Evolutionary conservation across 2,888 invertebrate species (phyloP), one percentile per base, ranked within the genome.

Genomic region (Ennomos fuscantarius): DNA sequence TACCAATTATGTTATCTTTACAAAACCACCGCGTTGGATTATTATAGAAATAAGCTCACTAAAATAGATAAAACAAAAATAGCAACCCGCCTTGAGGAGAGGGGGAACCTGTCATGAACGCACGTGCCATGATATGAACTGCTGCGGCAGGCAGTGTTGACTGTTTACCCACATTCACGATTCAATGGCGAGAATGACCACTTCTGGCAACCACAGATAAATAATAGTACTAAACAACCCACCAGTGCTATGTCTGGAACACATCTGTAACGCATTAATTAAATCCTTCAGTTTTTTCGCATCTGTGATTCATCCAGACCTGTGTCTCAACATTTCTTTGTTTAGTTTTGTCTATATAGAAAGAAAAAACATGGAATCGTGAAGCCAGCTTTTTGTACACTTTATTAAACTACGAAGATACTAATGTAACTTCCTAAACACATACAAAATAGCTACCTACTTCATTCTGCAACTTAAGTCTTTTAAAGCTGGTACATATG

Each of bases 71-170:
- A 42, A 54, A 61, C 72, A 54, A 60, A 78, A 81, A 81, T 83
- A 81, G 73, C 47, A 10, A 0, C 35, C 8, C 73, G 76, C 75
- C 78, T 82, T 83, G 82, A 78, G 83, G 75, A 36, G 71, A 65
- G 60, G 24, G 24, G 24, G n/a, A n/a, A n/a, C 5, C 6, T 24
- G 5, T 12, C 40, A 34, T 32, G 51, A 24, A 53, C 58, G 51
- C 49, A 37, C 44, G 37, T 31, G 24, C 24, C 24, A 24, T 24
- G 3, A 2, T 6, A 24, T 24, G 5, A 24, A 24, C 24, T 24
- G 24, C 24, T 24, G 47, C 43, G n/a, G 34, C 9, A n/a, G 37
- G 46, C 37, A 15, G 11, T 50, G 45, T 54, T 34, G 11, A n/a
- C n/a, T 46, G 53, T 52, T 60, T 44, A 48, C 24, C 1, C 3